Evolutionary conservation across 2,888 invertebrate genomes (phyloP).

Genomic region (Acleris cristana): DNA sequence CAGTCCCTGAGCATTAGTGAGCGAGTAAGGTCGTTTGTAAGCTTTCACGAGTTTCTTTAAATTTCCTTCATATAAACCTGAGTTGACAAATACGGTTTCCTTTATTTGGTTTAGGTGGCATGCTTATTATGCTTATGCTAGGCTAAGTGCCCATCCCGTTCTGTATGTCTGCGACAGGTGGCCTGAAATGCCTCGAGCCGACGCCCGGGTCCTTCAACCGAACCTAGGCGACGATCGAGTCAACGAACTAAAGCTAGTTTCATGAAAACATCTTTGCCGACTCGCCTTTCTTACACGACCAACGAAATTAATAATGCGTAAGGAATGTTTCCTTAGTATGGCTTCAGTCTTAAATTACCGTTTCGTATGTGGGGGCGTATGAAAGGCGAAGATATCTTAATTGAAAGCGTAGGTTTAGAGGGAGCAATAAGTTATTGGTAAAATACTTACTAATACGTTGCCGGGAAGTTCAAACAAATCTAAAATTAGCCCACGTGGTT

Average conservation of each 20-base stretch:
- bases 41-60: too few relatives aligned
- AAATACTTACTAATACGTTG: too few relatives aligned
- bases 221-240: conserved; percentile 5
- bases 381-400: too few relatives aligned
- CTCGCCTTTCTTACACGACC: not conserved
- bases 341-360: conserved; percentile 12
- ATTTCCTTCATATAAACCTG: too few relatives aligned
- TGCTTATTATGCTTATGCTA: not conserved
- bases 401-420: too few relatives aligned
- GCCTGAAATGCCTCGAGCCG: conserved; percentile 12
- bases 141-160: not conserved
- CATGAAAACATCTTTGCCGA: conserved; percentile 1
- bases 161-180: conserved; percentile 17
- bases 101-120: too few relatives aligned
- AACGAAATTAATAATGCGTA: conserved; percentile 11
- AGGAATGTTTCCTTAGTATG: conserved; percentile 7
- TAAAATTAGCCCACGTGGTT: too few relatives aligned
- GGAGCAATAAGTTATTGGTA: too few relatives aligned
- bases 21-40: too few relatives aligned
- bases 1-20: too few relatives aligned
- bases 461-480: too few relatives aligned
- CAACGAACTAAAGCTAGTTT: conserved; percentile 11
- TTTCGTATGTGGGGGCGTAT: not conserved
- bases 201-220: conserved; percentile 15
- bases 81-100: too few relatives aligned